Evolutionary conservation across 2,797 vertebrate genomes (phyloP).

Genomic region (Nasua narica): DNA sequence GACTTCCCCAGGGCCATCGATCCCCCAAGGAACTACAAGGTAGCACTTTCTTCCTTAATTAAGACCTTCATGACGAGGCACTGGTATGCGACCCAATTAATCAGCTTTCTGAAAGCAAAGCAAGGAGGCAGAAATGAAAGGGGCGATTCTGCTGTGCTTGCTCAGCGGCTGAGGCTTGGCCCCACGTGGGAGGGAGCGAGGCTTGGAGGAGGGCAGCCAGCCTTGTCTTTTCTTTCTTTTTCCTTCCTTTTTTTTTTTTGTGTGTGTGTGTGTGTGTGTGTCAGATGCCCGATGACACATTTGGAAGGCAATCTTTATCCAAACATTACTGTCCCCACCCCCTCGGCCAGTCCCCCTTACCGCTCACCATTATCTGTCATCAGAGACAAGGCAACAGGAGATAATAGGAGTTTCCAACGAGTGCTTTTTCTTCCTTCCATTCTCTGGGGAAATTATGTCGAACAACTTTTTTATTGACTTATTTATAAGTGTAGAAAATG

Average conservation of each 20-base stretch:
- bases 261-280: too few relatives aligned
- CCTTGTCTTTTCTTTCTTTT: neutral
- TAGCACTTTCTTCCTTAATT: conserved; percentile 77
- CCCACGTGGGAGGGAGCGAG: neutral
- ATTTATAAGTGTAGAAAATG: conserved; percentile 70
- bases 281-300: neutral
- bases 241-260: neutral
- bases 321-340: neutral
- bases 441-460: conserved; percentile 77
- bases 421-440: neutral
- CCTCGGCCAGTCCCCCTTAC: neutral
- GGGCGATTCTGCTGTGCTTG: neutral
- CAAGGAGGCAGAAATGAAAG: neutral
- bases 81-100: conserved; percentile 62
- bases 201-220: neutral
- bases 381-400: conserved; percentile 24
- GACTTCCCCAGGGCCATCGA: conserved; percentile 59
- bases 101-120: conserved; percentile 44
- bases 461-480: conserved; percentile 74
- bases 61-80: conserved; percentile 48
- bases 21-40: conserved; percentile 68
- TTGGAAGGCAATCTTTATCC: neutral
- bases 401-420: conserved; percentile 52
- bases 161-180: neutral
- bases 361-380: conserved; percentile 25